These are phyloP conservation scores for Thamnophis sirtalis DNA, from an alignment of 2,113 vertebrate species.

Conservation along the genomic window DNA sequence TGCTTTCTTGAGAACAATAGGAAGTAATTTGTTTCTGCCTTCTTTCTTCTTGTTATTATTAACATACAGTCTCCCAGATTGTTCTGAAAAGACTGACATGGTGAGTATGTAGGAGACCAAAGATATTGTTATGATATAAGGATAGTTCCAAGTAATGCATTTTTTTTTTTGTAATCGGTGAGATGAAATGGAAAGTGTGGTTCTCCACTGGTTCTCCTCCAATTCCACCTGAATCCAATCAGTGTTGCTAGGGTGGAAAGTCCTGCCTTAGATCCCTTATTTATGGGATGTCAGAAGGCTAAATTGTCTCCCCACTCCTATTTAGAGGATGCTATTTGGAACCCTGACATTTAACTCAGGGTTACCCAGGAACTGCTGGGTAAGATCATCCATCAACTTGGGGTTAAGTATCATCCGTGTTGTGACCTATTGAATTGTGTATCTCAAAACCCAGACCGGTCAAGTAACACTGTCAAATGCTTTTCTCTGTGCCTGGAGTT, in stretches of 20 bases:
- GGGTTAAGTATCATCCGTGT: neutral
- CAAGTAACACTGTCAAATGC: neutral
- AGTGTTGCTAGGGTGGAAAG: neutral
- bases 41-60: neutral
- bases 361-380: neutral
- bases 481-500: neutral
- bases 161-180: neutral
- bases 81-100: neutral
- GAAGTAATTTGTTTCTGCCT: neutral
- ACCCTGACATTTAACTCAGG: neutral
- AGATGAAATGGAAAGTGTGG: neutral
- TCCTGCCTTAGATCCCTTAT: neutral
- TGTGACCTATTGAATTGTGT: neutral
- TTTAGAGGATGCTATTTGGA: neutral
- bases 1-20: neutral
- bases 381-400: neutral
- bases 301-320: neutral
- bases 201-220: neutral
- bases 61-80: neutral
- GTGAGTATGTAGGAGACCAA: neutral
- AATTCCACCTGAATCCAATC: neutral
- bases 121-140: no score
- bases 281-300: neutral
- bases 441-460: neutral
- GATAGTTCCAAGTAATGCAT: neutral